Percentiles rank a stretch among this genome's conserved stretches.
Evolutionary conservation across 2,888 invertebrate species (phyloP).

Genomic region (Deilephila elpenor): DNA sequence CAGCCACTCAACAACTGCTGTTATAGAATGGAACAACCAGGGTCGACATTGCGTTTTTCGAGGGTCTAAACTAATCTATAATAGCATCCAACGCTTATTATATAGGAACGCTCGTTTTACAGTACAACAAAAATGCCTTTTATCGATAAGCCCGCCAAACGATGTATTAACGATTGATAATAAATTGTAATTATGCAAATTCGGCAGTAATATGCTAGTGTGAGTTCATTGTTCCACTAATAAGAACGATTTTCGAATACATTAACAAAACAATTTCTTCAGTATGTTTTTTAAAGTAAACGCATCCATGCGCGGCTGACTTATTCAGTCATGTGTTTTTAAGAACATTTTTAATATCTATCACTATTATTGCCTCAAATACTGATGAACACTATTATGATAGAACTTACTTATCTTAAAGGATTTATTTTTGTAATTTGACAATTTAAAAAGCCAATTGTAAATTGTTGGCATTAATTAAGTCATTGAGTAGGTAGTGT

Average conservation of each 20-base stretch:
- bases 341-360: neutral
- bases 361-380: neutral
- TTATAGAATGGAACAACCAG: too few species aligned
- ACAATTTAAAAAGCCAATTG: too few species aligned
- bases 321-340: neutral
- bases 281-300: neutral
- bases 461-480: too few species aligned
- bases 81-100: too few species aligned
- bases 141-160: neutral
- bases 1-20: too few species aligned
- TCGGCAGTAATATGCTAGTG: neutral
- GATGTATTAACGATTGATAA: neutral
- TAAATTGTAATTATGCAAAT: neutral
- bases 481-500: too few species aligned
- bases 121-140: neutral
- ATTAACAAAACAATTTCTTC: neutral
- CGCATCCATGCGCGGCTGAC: neutral
- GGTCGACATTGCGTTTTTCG: too few species aligned
- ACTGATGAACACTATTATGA: neutral
- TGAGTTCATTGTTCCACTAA: neutral
- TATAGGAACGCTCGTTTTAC: too few species aligned
- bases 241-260: constrained; percentile 2
- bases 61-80: too few species aligned
- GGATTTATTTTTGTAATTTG: too few species aligned
- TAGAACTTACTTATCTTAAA: too few species aligned